Conservation (phyloP, 2,888 invertebrate genomes). For the Syrphus vitripennis region DNA sequence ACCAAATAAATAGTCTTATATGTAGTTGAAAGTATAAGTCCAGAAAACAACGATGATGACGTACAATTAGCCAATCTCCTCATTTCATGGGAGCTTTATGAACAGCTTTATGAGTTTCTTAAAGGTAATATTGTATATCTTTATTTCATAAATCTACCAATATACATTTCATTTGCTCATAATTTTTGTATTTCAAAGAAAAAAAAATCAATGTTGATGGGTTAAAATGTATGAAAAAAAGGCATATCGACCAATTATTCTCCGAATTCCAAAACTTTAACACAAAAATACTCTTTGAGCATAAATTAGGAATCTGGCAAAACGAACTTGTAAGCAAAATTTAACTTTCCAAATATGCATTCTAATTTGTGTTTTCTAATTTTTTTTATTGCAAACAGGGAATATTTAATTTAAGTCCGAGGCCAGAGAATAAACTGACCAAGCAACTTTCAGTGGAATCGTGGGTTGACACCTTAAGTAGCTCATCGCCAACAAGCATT, state of each 20-base stretch:
- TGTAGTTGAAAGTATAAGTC: neutral
- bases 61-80: neutral
- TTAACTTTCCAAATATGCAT: neutral
- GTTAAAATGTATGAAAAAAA: neutral
- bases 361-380: neutral
- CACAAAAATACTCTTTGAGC: neutral
- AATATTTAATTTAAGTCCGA: neutral
- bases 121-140: neutral
- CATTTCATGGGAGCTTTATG: neutral
- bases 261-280: neutral
- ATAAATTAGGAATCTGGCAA: neutral
- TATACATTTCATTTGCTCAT: neutral
- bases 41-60: neutral
- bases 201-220: neutral
- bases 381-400: slow-evolving; percentile 1
- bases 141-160: neutral
- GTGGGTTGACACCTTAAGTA: neutral
- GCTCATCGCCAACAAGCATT: neutral
- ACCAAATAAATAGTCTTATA: neutral
- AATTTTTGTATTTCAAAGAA: neutral
- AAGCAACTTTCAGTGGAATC: neutral
- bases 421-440: neutral
- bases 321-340: neutral
- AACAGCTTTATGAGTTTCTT: neutral
- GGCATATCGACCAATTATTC: neutral